These are phyloP conservation scores for Limnephilus marmoratus DNA, from an alignment of 2,888 invertebrate genomes.

Conservation along the genomic window DNA sequence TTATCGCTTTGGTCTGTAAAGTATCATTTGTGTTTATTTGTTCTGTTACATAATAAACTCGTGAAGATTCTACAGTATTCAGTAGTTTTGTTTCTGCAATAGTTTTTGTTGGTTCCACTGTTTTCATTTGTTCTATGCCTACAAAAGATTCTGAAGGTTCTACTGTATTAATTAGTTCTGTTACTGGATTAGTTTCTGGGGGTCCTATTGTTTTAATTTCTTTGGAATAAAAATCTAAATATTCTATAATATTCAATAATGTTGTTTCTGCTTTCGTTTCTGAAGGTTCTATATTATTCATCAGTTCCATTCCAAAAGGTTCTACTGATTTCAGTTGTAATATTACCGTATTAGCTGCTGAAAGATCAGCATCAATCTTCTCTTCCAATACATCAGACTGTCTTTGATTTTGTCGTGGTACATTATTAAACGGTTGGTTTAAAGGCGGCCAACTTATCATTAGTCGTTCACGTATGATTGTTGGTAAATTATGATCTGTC, in stretches of 20 bases:
- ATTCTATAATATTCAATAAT: not conserved
- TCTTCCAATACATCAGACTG: not conserved
- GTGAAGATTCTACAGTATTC: not conserved
- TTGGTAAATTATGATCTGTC: slow-evolving; percentile 34
- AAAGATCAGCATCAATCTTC: not conserved
- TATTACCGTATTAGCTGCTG: not conserved
- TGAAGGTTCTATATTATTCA: not conserved
- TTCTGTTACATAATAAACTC: not conserved
- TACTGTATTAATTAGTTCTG: not conserved
- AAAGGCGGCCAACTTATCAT: slow-evolving; percentile 29
- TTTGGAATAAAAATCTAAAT: not conserved
- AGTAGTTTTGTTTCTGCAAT: not conserved
- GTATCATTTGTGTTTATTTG: not conserved
- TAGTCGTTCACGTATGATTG: slow-evolving; percentile 34
- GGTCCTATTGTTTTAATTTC: not conserved
- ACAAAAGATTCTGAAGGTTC: not conserved
- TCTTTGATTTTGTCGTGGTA: not conserved
- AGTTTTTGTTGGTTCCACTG: not conserved
- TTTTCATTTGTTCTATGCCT: not conserved
- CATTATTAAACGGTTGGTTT: not conserved
- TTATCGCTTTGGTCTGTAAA: not conserved
- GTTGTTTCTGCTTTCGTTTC: not conserved
- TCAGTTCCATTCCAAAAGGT: too few relatives aligned
- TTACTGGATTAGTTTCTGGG: not conserved
- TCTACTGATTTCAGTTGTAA: not conserved